Evolutionary conservation across 2,888 invertebrate genomes (phyloP), one percentile per base, ranked within the genome.

Genomic region (Apantesis nais): DNA sequence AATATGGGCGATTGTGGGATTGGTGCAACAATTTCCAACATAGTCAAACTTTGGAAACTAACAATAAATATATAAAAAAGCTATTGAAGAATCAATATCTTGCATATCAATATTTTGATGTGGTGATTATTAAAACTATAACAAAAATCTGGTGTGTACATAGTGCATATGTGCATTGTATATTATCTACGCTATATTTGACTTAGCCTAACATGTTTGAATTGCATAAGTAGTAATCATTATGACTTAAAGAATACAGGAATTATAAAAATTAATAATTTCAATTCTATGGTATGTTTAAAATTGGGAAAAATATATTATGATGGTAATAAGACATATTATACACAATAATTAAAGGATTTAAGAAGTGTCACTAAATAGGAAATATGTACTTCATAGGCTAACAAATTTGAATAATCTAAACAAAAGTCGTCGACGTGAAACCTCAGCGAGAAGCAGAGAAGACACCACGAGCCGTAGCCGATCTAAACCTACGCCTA

Each of bases 321-420:
- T 34, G 34, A 34, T 34, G 34, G 5, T 34, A 34, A 34, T 34
- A 12, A 16, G n/a, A 25, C 25, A 55, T 55, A 3, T 4, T 25
- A 12, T 55, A 9, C 9, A 25, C 9, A 9, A 55, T 11, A 55
- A 25, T 14, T 55, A 55, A 11, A 55, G 25, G n/a, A 55, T 55
- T 55, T 25, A 34, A 5, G 34, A 34, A 34, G 34, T 39, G 8
- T n/a, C 7, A 31, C 19, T 25, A 67, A 67, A 61, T 22, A 44
- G 31, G 37, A 62, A 14, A 61, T 31, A 44, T 31, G 29, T 72
- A 77, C 44, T 72, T 77, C 79, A 37, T 88, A 95, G 94, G 84
- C 89, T 95, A 76, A 88, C 91, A 70, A 90, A 93, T 77, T 82
- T 93, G 71, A 87, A 86, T 41, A 86, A 82, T 67, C 78, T 94